phyloP scores from a whole-genome alignment of 1,140 invertebrate species.

The Lithobius niger region DNA sequence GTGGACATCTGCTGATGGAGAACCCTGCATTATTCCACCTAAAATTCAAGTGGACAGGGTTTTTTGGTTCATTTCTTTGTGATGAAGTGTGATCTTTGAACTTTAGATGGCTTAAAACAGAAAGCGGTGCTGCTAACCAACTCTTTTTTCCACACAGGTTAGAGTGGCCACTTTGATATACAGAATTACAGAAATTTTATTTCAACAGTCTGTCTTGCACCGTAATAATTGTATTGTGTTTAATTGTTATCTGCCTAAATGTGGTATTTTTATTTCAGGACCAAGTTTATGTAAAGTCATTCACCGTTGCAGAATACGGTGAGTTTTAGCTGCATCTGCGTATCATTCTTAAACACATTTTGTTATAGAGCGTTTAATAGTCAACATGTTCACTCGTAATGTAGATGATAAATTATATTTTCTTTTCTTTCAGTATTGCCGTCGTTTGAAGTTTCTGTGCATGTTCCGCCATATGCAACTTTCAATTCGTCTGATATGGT shows the following conservation, averaged over 20 bases:
- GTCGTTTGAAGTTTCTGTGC: constrained; percentile 75
- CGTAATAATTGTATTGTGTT: no score
- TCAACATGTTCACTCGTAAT: neutral
- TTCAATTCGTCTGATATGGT: constrained; percentile 61
- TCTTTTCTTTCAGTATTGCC: constrained; percentile 49
- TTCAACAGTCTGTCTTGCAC: neutral
- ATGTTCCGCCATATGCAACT: constrained; percentile 61
- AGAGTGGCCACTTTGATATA: neutral
- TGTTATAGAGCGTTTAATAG: constrained; percentile 1
- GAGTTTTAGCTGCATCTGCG: constrained; percentile 11
- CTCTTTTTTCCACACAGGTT: no score
- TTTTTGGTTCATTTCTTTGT: no score
- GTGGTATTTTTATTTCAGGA: constrained; percentile 6
- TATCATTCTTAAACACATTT: neutral
- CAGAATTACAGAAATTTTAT: neutral
- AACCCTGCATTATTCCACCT: no score
- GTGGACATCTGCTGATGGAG: no score
- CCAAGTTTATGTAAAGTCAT: constrained; percentile 38
- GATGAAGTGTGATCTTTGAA: no score
- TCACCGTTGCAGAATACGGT: constrained; percentile 75
- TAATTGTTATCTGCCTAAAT: neutral
- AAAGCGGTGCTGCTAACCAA: no score
- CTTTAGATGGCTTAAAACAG: neutral
- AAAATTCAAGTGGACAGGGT: no score
- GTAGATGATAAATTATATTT: neutral